phyloP scores from a whole-genome alignment of 2,888 invertebrate species.

The Tetranychus piercei region DNA sequence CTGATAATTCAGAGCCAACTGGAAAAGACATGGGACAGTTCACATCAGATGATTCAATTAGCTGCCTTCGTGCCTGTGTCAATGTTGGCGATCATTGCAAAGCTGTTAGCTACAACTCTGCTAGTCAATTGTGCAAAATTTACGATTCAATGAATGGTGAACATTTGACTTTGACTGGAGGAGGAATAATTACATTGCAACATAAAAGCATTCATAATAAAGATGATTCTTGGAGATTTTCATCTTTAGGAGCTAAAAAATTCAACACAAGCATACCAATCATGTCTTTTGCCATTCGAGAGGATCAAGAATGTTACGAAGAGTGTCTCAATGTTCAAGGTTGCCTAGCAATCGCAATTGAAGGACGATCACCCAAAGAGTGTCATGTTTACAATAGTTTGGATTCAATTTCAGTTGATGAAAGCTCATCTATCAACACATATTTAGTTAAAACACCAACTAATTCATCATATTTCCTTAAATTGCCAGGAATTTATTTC shows the following conservation, averaged over 20 bases:
- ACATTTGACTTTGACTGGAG: background rate
- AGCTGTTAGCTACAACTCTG: slow-evolving; percentile 12
- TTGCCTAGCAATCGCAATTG: slow-evolving; percentile 15
- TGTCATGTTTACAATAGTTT: background rate
- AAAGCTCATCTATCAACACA: slow-evolving; percentile 1
- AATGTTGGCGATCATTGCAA: slow-evolving; percentile 13
- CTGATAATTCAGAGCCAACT: background rate
- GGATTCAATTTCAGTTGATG: background rate
- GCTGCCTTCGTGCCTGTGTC: slow-evolving; percentile 14
- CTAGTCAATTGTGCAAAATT: slow-evolving; percentile 3
- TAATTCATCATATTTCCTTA: slow-evolving; percentile 8
- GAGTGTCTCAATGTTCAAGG: slow-evolving; percentile 9
- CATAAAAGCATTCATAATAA: slow-evolving; percentile 10
- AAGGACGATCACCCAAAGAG: slow-evolving; percentile 9
- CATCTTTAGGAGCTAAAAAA: slow-evolving; percentile 4
- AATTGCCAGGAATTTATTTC: slow-evolving; percentile 10
- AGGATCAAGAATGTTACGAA: slow-evolving; percentile 16
- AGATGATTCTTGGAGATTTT: slow-evolving; percentile 15
- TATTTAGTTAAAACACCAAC: slow-evolving; percentile 8
- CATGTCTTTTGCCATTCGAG: slow-evolving; percentile 6
- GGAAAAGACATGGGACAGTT: slow-evolving; percentile 10
- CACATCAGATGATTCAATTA: background rate
- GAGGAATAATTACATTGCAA: slow-evolving; percentile 10
- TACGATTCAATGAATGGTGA: slow-evolving; percentile 15
- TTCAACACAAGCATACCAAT: slow-evolving; percentile 9